These are phyloP conservation scores for Hyperoplus immaculatus DNA, from an alignment of 2,797 vertebrate species.

Conservation along the genomic window DNA sequence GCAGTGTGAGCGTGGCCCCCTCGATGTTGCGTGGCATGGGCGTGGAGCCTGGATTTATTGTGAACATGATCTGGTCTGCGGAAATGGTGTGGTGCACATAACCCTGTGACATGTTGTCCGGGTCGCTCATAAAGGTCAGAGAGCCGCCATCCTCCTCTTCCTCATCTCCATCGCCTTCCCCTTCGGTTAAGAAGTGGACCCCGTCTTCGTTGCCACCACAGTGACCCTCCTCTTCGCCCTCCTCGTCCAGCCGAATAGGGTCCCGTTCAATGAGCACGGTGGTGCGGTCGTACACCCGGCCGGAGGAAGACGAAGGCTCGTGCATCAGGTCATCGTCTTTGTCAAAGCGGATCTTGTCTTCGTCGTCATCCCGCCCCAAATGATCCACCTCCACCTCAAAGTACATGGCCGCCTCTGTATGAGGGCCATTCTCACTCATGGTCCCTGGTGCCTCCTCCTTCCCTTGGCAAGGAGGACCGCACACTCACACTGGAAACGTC, in stretches of 20 bases:
- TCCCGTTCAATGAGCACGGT: constrained; percentile 99
- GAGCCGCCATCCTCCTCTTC: constrained; percentile 92
- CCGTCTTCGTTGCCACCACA: constrained; percentile 89
- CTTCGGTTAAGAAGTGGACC: constrained; percentile 92
- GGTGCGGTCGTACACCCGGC: constrained; percentile 95
- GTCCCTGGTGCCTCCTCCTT: constrained; percentile 80
- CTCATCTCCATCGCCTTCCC: constrained; percentile 92
- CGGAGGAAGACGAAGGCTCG: constrained; percentile 89
- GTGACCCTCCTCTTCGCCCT: constrained; percentile 92
- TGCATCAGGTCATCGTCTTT: constrained; percentile 87
- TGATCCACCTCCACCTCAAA: constrained; percentile 90
- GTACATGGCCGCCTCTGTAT: constrained; percentile 87
- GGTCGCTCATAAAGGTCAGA: constrained; percentile 91
- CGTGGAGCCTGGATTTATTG: constrained; percentile 98
- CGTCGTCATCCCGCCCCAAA: constrained; percentile 74
- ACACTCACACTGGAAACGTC: constrained; percentile 39
- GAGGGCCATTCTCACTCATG: constrained; percentile 97
- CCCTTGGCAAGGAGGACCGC: constrained; percentile 73
- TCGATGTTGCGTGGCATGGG: constrained; percentile 99
- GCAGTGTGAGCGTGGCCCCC: constrained; percentile 96
- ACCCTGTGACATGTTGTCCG: constrained; percentile 97
- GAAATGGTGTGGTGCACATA: constrained; percentile 99
- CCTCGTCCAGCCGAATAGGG: constrained; percentile 93
- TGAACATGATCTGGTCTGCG: constrained; percentile 97
- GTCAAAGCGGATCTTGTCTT: constrained; percentile 90